Percentiles rank a stretch among this genome's conserved stretches.
These are phyloP conservation scores for Stenichneumon culpator DNA, from an alignment of 2,888 invertebrate species.

Conservation along the genomic window DNA sequence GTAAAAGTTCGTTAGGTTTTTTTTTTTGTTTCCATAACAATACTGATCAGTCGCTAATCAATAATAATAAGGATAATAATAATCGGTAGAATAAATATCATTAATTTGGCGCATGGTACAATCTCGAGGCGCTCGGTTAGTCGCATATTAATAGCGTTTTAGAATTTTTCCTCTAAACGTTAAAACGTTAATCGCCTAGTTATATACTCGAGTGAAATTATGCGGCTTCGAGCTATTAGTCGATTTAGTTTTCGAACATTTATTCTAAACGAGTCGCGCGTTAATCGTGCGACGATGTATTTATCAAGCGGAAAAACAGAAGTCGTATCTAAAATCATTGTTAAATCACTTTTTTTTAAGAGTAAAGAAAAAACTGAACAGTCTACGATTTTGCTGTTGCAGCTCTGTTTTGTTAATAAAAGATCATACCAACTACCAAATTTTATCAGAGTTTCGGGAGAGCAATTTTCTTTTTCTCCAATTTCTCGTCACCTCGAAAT, in stretches of 20 bases:
- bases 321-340: not conserved
- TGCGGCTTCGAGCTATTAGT: not conserved
- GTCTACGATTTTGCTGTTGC: not conserved
- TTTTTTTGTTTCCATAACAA: slow-evolving; percentile 66
- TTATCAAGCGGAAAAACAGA: not conserved
- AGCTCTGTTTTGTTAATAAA: not conserved
- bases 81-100: slow-evolving; percentile 74
- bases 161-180: slow-evolving; percentile 67
- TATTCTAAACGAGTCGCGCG: not conserved
- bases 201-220: slow-evolving; percentile 20
- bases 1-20: slow-evolving; percentile 48
- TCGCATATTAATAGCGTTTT: slow-evolving; percentile 26
- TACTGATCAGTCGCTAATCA: slow-evolving; percentile 76
- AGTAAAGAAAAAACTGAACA: slow-evolving; percentile 3
- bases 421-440: not conserved
- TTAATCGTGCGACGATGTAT: not conserved
- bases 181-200: slow-evolving; percentile 46
- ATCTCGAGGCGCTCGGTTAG: slow-evolving; percentile 65
- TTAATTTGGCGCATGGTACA: slow-evolving; percentile 78
- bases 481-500: not conserved
- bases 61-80: slow-evolving; percentile 64
- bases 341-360: slow-evolving; percentile 12
- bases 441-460: slow-evolving; percentile 1
- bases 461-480: not conserved
- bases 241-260: not conserved